Evolutionary conservation across 2,888 invertebrate genomes (phyloP), one percentile per base, ranked within the genome.

Genomic region (Trichopoda pennipes): DNA sequence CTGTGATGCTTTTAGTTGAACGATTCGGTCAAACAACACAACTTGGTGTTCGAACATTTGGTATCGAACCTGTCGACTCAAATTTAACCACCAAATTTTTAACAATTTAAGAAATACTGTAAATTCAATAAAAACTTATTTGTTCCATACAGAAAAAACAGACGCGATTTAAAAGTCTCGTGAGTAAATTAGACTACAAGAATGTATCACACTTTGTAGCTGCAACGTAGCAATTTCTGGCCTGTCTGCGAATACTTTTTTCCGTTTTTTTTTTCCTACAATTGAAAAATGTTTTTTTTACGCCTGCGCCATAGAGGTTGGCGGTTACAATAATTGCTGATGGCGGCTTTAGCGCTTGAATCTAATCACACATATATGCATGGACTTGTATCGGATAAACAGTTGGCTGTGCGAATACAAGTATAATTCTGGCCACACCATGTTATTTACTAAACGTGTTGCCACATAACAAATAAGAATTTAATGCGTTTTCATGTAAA

Each of bases 381-480:
- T 47, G 56, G n/a, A 55, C n/a, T 63, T 55, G 21, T 35, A 61
- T n/a, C 14, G 53, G 44, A 21, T 47, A 47, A 17, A 42, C 6
- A 53, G 44, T 44, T 17, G n/a, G 7, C 17, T 21, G 12, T 53
- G 47, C 35, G 47, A 21, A 66, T 28, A 42, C 61, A 16, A 44
- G 47, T 58, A 35, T 84, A 80, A 86, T 85, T 32, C 35, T 66
- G 81, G 81, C 76, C 70, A 76, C 49, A 72, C 76, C 72, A 56
- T 73, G 61, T 76, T 68, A 68, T 68, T 76, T 73, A 76, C 49
- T 70, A 76, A 61, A 86, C 86, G 86, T 86, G 88, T 81, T 81
- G 72, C 81, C 81, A 86, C 74, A 85, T 87, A 86, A 86, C 86
- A 87, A 88, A 87, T 87, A 87, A 86, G 88, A 87, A 88, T 88